phyloP scores from a whole-genome alignment of 2,888 invertebrate genomes.

The Zonitis immaculata region DNA sequence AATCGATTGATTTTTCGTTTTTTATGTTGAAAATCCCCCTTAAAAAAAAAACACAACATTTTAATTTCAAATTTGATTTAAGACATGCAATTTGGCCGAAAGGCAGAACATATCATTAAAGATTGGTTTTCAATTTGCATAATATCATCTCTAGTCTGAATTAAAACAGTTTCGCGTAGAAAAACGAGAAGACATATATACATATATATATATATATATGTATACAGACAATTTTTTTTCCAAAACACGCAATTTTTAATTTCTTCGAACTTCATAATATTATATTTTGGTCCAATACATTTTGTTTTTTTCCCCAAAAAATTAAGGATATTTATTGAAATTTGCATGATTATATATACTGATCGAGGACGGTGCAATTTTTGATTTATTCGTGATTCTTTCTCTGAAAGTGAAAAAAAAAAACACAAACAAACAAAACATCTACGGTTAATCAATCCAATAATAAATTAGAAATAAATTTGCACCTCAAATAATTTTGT shows the following conservation, averaged over 20 bases:
- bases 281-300: conserved; percentile 3
- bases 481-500: neutral
- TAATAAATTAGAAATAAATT: conserved; percentile 2
- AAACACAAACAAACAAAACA: too few relatives aligned
- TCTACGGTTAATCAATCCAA: neutral
- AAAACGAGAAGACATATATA: conserved; percentile 5
- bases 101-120: conserved; percentile 16
- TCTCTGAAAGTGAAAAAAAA: neutral
- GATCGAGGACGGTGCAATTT: neutral
- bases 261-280: conserved; percentile 9
- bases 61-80: conserved; percentile 11
- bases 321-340: conserved; percentile 15
- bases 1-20: conserved; percentile 3
- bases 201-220: too few relatives aligned
- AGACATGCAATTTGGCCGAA: conserved; percentile 13
- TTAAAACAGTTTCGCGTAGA: conserved; percentile 14
- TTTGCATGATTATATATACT: conserved; percentile 6
- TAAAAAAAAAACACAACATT: too few relatives aligned
- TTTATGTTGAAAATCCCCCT: too few relatives aligned
- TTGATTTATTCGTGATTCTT: conserved; percentile 8
- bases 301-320: conserved; percentile 13
- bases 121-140: conserved; percentile 20
- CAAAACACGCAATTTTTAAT: conserved; percentile 7
- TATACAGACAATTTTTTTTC: conserved; percentile 13
- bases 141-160: conserved; percentile 18